These are phyloP conservation scores for Sphaeramia orbicularis DNA, from an alignment of 2,797 vertebrate genomes.

Conservation along the genomic window DNA sequence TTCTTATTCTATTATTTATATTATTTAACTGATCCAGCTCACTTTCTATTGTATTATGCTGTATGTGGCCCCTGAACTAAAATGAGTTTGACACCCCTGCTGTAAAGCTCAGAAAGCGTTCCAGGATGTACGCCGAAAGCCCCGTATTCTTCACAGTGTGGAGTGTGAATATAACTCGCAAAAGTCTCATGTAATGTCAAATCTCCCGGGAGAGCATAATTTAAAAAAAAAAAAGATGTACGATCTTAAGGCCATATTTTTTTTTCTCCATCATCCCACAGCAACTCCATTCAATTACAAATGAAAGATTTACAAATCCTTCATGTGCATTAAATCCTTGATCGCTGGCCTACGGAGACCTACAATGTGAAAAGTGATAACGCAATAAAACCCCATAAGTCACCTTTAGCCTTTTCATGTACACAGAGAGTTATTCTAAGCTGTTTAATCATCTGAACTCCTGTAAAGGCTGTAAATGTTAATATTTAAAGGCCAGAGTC, in stretches of 20 bases:
- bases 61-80: too few species aligned
- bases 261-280: slow-evolving; percentile 27
- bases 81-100: too few species aligned
- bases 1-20: too few species aligned
- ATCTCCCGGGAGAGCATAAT: slow-evolving; percentile 38
- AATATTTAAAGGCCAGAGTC: slow-evolving; percentile 20
- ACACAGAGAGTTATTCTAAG: slow-evolving; percentile 10
- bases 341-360: slow-evolving; percentile 17
- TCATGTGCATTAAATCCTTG: slow-evolving; percentile 38
- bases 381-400: slow-evolving; percentile 50
- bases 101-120: slow-evolving; percentile 14
- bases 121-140: background rate
- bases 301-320: slow-evolving; percentile 58
- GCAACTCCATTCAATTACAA: slow-evolving; percentile 30
- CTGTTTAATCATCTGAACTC: slow-evolving; percentile 13
- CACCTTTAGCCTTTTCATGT: slow-evolving; percentile 41
- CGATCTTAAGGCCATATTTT: slow-evolving; percentile 26
- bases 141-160: background rate
- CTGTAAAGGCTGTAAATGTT: slow-evolving; percentile 15
- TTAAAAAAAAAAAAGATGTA: slow-evolving; percentile 24
- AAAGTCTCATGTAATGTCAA: slow-evolving; percentile 23
- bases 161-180: slow-evolving; percentile 3
- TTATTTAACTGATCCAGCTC: too few species aligned
- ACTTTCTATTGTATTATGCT: too few species aligned
- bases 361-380: slow-evolving; percentile 50